Percentiles rank a stretch among this genome's conserved stretches.
Conservation (phyloP, 2,797 vertebrate species). For the Tokudaia tokunoshimensis region DNA sequence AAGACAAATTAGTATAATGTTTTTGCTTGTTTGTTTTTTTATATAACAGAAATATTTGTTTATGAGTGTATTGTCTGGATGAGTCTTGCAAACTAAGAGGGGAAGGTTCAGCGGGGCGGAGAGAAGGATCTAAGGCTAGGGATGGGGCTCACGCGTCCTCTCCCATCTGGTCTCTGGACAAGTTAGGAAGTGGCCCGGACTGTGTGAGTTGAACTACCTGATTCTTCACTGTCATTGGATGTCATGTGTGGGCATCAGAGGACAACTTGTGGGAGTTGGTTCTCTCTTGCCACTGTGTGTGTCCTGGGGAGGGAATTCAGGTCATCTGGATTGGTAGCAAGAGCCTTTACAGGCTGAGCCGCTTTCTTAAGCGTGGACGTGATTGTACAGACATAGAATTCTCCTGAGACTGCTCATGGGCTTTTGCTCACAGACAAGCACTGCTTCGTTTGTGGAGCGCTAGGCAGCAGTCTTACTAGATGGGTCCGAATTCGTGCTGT, state of each 20-base stretch:
- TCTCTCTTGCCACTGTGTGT: background rate
- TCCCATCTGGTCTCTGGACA: background rate
- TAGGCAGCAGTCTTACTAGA: background rate
- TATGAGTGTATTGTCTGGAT: background rate
- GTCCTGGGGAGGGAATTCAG: background rate
- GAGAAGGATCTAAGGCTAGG: background rate
- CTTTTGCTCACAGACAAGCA: background rate
- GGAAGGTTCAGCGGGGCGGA: background rate
- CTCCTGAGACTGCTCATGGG: background rate
- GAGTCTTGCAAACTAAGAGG: background rate
- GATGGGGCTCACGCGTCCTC: background rate
- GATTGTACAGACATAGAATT: background rate
- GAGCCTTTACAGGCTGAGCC: no score
- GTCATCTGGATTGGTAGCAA: background rate
- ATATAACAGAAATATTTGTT: slow-evolving; percentile 1
- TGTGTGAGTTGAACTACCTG: background rate
- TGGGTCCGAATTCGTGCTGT: no score
- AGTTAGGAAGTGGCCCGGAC: background rate
- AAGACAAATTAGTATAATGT: slow-evolving; percentile 22
- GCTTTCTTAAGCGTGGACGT: background rate
- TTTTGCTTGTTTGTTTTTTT: background rate
- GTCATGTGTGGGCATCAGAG: background rate
- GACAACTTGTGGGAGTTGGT: no score
- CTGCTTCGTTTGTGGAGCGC: no score
- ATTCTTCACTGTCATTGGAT: background rate